Conservation (phyloP, 2,888 invertebrate species). For the Gymnoscelis rufifasciata region DNA sequence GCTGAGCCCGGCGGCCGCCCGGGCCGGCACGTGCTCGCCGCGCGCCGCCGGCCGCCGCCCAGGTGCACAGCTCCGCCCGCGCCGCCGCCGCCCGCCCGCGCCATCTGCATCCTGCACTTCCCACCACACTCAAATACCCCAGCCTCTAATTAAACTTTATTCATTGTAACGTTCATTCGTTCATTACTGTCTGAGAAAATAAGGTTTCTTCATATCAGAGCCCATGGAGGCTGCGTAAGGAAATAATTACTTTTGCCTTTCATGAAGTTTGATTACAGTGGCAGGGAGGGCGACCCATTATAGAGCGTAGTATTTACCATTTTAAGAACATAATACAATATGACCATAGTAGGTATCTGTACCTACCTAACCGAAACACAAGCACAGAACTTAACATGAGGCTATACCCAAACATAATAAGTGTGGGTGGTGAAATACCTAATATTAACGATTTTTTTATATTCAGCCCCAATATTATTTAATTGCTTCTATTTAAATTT, state of each 20-base stretch:
- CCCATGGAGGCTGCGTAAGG: neutral
- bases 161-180: conserved; percentile 23
- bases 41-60: conserved; percentile 58
- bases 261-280: no score
- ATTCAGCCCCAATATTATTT: no score
- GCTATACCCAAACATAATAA: no score
- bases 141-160: conserved; percentile 20
- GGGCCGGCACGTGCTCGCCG: conserved; percentile 66
- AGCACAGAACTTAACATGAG: no score
- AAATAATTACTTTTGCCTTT: neutral
- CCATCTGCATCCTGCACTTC: conserved; percentile 30
- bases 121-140: neutral
- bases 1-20: conserved; percentile 38
- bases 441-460: no score
- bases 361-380: no score
- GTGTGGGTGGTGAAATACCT: no score
- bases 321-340: no score
- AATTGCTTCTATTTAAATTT: no score
- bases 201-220: conserved; percentile 1
- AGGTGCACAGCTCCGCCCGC: conserved; percentile 52
- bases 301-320: no score
- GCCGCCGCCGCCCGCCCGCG: conserved; percentile 15
- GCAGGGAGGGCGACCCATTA: no score
- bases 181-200: conserved; percentile 13
- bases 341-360: no score